These are phyloP conservation scores for Pseudeuparius sepicola DNA, from an alignment of 2,888 invertebrate species.

Conservation along the genomic window DNA sequence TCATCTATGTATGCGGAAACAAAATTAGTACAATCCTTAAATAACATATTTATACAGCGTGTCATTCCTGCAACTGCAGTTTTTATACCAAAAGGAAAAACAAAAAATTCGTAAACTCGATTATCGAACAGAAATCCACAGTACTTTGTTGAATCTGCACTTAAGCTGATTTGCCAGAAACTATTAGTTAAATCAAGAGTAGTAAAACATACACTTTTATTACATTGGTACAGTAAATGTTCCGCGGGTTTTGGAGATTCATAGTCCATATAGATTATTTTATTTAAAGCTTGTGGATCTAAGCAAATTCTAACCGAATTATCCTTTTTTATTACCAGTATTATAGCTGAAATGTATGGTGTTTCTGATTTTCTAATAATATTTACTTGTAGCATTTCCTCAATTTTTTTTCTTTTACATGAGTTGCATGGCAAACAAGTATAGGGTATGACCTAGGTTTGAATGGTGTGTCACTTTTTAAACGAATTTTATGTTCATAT, in stretches of 20 bases:
- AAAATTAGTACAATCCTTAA: conserved; percentile 17
- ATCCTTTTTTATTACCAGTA: conserved; percentile 11
- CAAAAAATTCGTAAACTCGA: conserved; percentile 24
- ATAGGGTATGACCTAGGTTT: conserved; percentile 3
- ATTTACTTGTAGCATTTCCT: conserved; percentile 6
- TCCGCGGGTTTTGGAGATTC: conserved; percentile 23
- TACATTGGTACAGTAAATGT: conserved; percentile 18
- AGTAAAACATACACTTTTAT: neutral
- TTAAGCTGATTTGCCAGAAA: conserved; percentile 20
- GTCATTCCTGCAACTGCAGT: conserved; percentile 21
- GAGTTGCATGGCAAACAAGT: neutral
- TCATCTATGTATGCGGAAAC: neutral
- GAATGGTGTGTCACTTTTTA: conserved; percentile 2
- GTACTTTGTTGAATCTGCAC: conserved; percentile 16
- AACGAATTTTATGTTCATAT: conserved; percentile 5
- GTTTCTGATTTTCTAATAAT: conserved; percentile 7
- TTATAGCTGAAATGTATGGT: conserved; percentile 10
- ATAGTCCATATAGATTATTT: conserved; percentile 26
- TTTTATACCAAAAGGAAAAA: conserved; percentile 27
- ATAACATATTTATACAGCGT: conserved; percentile 10
- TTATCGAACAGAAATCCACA: conserved; percentile 20
- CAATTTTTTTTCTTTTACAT: conserved; percentile 6
- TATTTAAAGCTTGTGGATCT: conserved; percentile 9
- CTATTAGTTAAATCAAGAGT: conserved; percentile 8
- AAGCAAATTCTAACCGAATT: conserved; percentile 8